Conservation (phyloP, 1,140 invertebrate species). For the Saxidomus purpurata region DNA sequence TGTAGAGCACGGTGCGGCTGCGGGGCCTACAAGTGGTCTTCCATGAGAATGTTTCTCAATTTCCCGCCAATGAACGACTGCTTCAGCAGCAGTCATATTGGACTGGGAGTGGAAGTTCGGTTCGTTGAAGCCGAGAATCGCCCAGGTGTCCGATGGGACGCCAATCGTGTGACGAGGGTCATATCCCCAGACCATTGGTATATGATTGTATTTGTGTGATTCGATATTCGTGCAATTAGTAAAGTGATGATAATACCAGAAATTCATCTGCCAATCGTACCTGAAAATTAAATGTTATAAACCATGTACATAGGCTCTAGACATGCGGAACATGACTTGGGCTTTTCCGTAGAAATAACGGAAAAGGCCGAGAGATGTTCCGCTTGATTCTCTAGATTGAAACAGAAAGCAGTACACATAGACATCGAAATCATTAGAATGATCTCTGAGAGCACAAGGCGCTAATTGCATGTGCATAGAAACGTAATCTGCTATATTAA, state of each 20-base stretch:
- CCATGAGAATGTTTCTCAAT: constrained; percentile 33
- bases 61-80: neutral
- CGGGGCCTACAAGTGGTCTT: constrained; percentile 27
- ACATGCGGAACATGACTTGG: no score
- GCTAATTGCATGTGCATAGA: no score
- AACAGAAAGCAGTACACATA: no score
- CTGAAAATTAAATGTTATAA: constrained; percentile 3
- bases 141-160: neutral
- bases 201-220: neutral
- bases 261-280: constrained; percentile 10
- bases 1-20: constrained; percentile 7
- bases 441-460: no score
- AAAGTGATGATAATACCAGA: neutral
- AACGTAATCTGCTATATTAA: no score
- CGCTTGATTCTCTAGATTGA: no score
- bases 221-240: neutral
- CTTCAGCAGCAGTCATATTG: neutral
- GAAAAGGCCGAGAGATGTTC: no score
- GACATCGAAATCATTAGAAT: no score
- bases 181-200: constrained; percentile 17
- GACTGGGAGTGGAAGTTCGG: constrained; percentile 37
- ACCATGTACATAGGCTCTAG: no score
- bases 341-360: no score
- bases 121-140: constrained; percentile 40
- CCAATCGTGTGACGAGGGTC: neutral